A percentile compares a stretch with the other conserved stretches of the same genome.
Conservation (phyloP, 1,140 invertebrate species). For the Leptonema lineaticorne region DNA sequence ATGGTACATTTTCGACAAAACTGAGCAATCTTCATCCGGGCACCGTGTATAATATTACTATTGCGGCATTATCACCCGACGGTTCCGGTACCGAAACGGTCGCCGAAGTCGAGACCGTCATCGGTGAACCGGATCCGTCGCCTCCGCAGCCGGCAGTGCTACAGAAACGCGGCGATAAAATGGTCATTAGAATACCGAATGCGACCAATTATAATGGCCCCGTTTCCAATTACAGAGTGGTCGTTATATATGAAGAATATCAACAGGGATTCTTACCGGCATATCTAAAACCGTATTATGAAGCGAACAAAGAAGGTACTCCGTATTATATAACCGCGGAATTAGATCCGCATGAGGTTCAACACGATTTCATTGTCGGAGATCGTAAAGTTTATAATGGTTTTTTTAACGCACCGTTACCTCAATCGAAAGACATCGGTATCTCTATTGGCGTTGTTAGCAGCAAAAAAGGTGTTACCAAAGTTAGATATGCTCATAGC, state of each 20-base stretch:
- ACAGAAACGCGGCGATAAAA: conserved; percentile 56
- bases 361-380: conserved; percentile 72
- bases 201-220: conserved; percentile 74
- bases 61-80: conserved; percentile 63
- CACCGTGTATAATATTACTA: conserved; percentile 69
- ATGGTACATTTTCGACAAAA: conserved; percentile 52
- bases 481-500: conserved; percentile 66
- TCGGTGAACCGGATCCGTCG: conserved; percentile 67
- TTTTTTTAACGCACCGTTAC: conserved; percentile 77
- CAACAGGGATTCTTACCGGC: conserved; percentile 62
- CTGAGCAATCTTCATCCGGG: conserved; percentile 69
- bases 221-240: conserved; percentile 67
- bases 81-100: conserved; percentile 60
- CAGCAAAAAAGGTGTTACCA: conserved; percentile 62
- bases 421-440: conserved; percentile 63
- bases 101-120: conserved; percentile 63
- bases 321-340: conserved; percentile 82
- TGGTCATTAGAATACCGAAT: conserved; percentile 62
- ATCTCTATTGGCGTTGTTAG: conserved; percentile 75
- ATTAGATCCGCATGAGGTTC: conserved; percentile 61
- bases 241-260: conserved; percentile 67
- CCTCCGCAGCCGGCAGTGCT: conserved; percentile 65
- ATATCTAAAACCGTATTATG: conserved; percentile 59
- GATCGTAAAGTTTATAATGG: conserved; percentile 72
- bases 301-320: conserved; percentile 60